Conservation (phyloP, 2,888 invertebrate genomes). For the Coelinius sp. region DNA sequence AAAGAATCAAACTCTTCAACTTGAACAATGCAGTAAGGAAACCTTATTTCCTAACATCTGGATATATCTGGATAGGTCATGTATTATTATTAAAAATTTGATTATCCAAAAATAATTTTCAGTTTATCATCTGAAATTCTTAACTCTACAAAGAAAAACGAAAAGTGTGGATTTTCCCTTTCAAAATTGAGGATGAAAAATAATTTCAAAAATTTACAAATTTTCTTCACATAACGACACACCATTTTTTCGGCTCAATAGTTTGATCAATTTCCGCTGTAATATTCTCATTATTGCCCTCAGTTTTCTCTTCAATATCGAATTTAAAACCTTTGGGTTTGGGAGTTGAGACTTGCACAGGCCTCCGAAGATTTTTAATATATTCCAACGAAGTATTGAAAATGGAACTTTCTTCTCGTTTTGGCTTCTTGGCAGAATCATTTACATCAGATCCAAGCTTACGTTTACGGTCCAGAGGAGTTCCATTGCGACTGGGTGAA, state of each 20-base stretch:
- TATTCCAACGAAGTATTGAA: constrained; percentile 58
- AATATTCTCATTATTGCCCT: constrained; percentile 49
- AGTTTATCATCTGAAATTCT: not conserved
- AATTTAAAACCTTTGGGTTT: constrained; percentile 53
- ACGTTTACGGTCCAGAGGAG: constrained; percentile 57
- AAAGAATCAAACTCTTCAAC: not conserved
- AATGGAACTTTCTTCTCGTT: constrained; percentile 55
- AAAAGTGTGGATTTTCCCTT: constrained; percentile 27
- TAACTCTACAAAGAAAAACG: constrained; percentile 12
- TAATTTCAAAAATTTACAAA: not conserved
- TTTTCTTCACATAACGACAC: constrained; percentile 61
- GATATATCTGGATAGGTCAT: constrained; percentile 11
- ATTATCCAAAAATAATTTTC: constrained; percentile 35
- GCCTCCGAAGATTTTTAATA: constrained; percentile 57
- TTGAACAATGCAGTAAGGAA: not conserved
- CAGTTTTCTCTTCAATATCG: constrained; percentile 48
- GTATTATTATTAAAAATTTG: constrained; percentile 26
- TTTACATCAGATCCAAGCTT: constrained; percentile 48
- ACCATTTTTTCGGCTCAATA: constrained; percentile 58
- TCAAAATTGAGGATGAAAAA: not conserved
- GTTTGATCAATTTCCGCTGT: constrained; percentile 45
- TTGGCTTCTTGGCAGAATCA: constrained; percentile 55
- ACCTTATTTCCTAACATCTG: not conserved
- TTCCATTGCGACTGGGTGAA: constrained; percentile 53
- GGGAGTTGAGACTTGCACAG: constrained; percentile 60